Conservation (phyloP, 2,113 vertebrate genomes). For the Camelus dromedarius region DNA sequence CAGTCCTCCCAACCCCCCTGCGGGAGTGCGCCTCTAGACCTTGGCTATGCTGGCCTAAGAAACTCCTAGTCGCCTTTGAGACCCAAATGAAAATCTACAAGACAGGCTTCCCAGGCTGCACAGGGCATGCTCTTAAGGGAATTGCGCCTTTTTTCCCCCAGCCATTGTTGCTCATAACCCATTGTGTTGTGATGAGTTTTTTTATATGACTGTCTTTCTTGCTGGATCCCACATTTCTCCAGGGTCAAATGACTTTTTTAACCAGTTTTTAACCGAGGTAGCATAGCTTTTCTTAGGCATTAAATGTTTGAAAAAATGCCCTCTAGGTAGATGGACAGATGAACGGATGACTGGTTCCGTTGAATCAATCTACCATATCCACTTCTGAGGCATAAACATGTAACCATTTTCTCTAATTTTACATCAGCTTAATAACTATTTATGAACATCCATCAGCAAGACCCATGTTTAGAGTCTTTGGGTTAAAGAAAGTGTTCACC, state of each 20-base stretch:
- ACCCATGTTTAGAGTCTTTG: not conserved
- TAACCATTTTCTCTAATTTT: not conserved
- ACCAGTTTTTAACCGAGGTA: not conserved
- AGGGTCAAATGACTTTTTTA: not conserved
- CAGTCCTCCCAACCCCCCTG: not conserved
- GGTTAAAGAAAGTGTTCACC: constrained; percentile 2
- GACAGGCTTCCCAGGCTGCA: not conserved
- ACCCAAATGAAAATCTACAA: not conserved
- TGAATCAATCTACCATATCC: not conserved
- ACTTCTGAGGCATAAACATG: not conserved
- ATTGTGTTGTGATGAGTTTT: not conserved
- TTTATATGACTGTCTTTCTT: not conserved
- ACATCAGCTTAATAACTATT: not conserved
- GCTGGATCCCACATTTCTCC: not conserved
- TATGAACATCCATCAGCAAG: not conserved
- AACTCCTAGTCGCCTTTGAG: not conserved
- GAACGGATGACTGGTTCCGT: not conserved
- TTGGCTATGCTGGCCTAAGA: not conserved
- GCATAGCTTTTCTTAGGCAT: not conserved
- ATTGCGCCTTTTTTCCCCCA: not conserved
- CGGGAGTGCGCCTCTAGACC: not conserved
- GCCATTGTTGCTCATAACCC: not conserved
- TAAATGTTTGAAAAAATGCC: not conserved
- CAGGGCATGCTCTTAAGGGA: not conserved
- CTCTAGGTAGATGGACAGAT: not conserved